phyloP scores from a whole-genome alignment of 2,113 vertebrate genomes.

The Hipposideros armiger region DNA sequence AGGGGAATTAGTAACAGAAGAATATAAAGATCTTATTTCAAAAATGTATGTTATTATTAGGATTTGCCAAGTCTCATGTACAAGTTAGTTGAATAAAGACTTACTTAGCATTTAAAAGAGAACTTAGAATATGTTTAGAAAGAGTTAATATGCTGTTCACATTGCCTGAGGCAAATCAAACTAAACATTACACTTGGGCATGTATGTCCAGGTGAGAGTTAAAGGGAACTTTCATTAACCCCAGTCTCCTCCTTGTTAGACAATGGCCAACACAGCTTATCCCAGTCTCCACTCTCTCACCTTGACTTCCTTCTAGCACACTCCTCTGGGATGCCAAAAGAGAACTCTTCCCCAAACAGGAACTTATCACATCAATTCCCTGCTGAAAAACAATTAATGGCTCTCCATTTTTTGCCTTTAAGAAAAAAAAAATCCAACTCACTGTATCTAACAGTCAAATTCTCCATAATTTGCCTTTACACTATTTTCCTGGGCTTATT shows the following conservation, averaged over 20 bases:
- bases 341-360: neutral
- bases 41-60: slow-evolving; percentile 79
- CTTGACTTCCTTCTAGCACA: slow-evolving; percentile 26
- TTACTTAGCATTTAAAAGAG: slow-evolving; percentile 75
- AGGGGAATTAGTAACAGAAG: slow-evolving; percentile 80
- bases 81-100: slow-evolving; percentile 64
- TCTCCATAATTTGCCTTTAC: neutral
- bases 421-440: slow-evolving; percentile 58
- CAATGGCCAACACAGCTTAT: neutral
- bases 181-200: slow-evolving; percentile 24
- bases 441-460: neutral
- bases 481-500: neutral
- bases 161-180: slow-evolving; percentile 64
- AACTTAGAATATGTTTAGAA: slow-evolving; percentile 56
- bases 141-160: slow-evolving; percentile 61
- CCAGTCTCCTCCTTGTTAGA: neutral
- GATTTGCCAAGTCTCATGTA: slow-evolving; percentile 70
- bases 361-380: neutral
- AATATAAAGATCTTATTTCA: slow-evolving; percentile 82
- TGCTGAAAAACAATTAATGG: neutral
- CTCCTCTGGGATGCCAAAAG: neutral
- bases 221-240: neutral
- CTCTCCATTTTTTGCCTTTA: neutral
- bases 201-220: slow-evolving; percentile 46
- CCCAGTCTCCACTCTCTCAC: neutral